These are phyloP conservation scores for Misgurnus mizolepis DNA, from an alignment of 2,113 vertebrate genomes.

Conservation along the genomic window DNA sequence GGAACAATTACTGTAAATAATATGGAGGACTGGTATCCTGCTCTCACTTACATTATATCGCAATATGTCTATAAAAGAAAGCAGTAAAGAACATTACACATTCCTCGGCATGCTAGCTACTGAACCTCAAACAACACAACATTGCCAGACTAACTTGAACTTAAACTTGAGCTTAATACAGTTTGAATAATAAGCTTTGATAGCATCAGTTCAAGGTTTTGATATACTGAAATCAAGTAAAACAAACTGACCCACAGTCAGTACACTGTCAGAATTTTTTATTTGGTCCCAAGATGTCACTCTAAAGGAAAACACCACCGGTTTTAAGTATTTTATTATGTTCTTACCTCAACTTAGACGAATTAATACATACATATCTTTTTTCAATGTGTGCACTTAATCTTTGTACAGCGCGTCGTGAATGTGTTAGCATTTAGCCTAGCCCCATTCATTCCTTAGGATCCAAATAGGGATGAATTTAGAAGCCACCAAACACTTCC, in stretches of 20 bases:
- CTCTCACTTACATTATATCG: conserved; percentile 32
- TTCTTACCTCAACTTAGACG: too few relatives aligned
- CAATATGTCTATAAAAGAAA: conserved; percentile 48
- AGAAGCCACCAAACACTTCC: too few relatives aligned
- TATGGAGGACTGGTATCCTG: conserved; percentile 40
- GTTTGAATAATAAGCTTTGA: not conserved
- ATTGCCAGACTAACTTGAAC: not conserved
- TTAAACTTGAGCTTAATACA: not conserved
- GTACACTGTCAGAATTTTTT: not conserved
- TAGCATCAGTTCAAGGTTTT: not conserved
- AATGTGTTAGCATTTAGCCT: too few relatives aligned
- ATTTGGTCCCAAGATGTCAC: too few relatives aligned
- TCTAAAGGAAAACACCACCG: too few relatives aligned
- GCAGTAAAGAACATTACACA: conserved; percentile 28
- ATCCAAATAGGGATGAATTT: too few relatives aligned
- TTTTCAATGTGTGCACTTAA: too few relatives aligned
- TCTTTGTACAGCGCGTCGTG: too few relatives aligned
- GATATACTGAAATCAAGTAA: not conserved
- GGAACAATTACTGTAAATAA: conserved; percentile 52
- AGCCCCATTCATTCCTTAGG: too few relatives aligned
- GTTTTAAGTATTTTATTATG: too few relatives aligned
- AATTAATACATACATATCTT: too few relatives aligned
- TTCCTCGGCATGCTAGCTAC: conserved; percentile 30
- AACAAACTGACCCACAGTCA: not conserved
- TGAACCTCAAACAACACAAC: conserved; percentile 2